phyloP scores from a whole-genome alignment of 2,888 invertebrate genomes.

The Rotaria macrura region DNA sequence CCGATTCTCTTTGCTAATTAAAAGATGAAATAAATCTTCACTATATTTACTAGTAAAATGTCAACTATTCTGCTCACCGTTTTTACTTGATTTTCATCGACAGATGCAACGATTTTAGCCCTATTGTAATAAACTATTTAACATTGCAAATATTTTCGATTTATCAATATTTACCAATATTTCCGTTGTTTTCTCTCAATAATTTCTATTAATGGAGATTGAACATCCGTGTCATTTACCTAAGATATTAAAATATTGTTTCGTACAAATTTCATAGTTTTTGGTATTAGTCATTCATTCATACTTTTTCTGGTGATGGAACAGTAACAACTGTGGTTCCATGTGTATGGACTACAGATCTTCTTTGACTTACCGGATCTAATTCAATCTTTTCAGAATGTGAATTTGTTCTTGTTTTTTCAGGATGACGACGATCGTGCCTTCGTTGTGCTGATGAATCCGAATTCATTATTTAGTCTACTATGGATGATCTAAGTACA shows the following conservation, averaged over 20 bases:
- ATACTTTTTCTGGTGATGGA: not conserved
- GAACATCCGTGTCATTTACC: not conserved
- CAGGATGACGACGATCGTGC: not conserved
- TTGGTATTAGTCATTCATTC: not conserved
- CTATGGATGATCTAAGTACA: not conserved
- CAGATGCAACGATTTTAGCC: not conserved
- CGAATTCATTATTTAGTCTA: not conserved
- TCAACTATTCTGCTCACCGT: no score
- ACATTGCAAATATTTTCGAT: not conserved
- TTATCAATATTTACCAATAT: not conserved
- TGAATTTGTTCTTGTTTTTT: no score
- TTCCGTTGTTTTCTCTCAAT: not conserved
- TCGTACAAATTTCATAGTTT: not conserved
- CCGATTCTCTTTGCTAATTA: not conserved
- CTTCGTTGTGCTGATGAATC: not conserved
- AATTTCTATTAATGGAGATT: not conserved
- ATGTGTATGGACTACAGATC: not conserved
- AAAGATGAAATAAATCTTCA: no score
- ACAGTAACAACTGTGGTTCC: not conserved
- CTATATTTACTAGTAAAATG: no score
- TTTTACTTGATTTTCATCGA: not conserved
- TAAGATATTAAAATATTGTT: not conserved
- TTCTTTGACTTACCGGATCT: no score
- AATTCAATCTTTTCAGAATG: no score
- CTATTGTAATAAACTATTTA: not conserved